Conservation (phyloP, 1,140 invertebrate genomes). For the Ditylenchus dipsaci region DNA sequence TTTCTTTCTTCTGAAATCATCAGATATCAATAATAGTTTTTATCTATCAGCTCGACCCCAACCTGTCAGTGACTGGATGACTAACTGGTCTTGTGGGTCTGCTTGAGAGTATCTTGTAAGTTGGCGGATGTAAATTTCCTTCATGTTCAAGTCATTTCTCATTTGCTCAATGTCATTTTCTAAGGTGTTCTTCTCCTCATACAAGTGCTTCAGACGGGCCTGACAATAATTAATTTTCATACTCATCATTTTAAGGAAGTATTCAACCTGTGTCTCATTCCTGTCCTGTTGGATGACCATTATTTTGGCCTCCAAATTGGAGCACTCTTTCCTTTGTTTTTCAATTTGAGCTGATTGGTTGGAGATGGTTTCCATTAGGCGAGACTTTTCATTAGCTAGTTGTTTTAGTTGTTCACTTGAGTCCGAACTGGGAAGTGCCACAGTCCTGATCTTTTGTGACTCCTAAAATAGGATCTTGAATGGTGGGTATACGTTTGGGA, state of each 20-base stretch:
- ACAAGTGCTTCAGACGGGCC: constrained; percentile 40
- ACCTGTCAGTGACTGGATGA: constrained; percentile 29
- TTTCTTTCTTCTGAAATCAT: constrained; percentile 27
- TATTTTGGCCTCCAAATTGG: constrained; percentile 39
- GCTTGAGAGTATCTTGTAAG: constrained; percentile 17
- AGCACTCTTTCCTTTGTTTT: constrained; percentile 36
- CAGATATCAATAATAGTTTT: constrained; percentile 1
- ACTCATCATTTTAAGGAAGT: constrained; percentile 2
- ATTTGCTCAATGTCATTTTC: constrained; percentile 22
- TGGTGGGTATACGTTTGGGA: too few species aligned
- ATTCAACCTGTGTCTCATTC: constrained; percentile 41
- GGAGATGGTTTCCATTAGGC: constrained; percentile 15
- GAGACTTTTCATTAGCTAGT: constrained; percentile 18
- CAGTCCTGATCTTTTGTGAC: neutral
- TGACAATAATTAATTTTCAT: constrained; percentile 10
- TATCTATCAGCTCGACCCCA: neutral
- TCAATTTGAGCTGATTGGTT: constrained; percentile 37
- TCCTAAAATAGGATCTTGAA: constrained; percentile 11
- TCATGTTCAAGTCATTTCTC: constrained; percentile 37
- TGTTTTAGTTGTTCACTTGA: constrained; percentile 1
- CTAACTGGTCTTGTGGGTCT: constrained; percentile 9
- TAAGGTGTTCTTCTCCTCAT: constrained; percentile 36
- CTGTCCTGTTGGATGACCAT: constrained; percentile 38
- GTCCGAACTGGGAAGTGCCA: neutral
- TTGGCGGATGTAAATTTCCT: constrained; percentile 44